Conservation (phyloP, 2,797 vertebrate species). For the Phylloscopus collybita region DNA sequence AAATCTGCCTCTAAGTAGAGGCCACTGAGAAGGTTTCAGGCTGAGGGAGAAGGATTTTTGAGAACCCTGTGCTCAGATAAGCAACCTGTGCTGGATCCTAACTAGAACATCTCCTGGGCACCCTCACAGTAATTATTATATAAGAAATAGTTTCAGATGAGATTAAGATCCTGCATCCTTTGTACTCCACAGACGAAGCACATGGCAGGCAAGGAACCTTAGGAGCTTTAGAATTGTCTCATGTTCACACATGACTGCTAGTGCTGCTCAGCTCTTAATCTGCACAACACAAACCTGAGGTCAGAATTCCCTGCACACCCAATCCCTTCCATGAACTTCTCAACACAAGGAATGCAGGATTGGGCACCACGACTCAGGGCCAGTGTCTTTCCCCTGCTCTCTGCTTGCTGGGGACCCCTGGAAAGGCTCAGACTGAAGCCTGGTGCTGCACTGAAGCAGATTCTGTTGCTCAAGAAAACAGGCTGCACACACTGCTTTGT, state of each 20-base stretch:
- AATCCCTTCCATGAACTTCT: not conserved
- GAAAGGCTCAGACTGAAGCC: not conserved
- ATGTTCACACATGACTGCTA: not conserved
- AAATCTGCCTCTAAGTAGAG: not conserved
- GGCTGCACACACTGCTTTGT: constrained; percentile 14
- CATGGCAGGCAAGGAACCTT: not conserved
- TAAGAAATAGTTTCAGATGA: not conserved
- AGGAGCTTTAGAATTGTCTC: not conserved
- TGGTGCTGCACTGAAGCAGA: not conserved
- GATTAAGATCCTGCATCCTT: constrained; percentile 19
- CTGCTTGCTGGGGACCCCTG: not conserved
- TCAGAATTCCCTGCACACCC: not conserved
- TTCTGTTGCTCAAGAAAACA: not conserved
- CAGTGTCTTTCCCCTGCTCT: not conserved
- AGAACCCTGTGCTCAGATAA: not conserved
- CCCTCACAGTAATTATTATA: not conserved
- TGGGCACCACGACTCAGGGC: not conserved
- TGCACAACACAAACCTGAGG: not conserved
- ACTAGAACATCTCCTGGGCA: not conserved
- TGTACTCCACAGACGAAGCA: not conserved
- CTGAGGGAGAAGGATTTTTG: not conserved
- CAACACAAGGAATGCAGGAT: not conserved
- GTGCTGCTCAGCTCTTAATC: not conserved
- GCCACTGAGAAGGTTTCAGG: not conserved
- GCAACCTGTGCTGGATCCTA: not conserved